Percentiles rank a stretch among this genome's conserved stretches.
Evolutionary conservation across 2,888 invertebrate genomes (phyloP).

Genomic region (Epirrhoe tristata): DNA sequence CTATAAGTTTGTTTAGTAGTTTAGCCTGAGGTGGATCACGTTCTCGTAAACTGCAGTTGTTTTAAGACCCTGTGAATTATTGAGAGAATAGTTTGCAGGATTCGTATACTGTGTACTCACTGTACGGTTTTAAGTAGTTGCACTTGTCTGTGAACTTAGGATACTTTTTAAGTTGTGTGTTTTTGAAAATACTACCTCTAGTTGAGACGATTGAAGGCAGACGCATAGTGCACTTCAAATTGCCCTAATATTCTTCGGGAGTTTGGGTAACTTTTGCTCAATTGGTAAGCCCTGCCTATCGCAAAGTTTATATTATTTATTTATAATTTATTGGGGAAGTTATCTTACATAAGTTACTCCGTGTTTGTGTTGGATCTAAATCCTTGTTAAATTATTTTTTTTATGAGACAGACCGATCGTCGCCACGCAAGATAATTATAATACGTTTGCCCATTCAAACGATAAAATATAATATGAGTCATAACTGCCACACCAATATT

Average conservation of each 20-base stretch:
- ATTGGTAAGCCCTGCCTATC: no score
- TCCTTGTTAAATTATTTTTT: background rate
- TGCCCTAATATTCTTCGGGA: no score
- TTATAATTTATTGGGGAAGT: no score
- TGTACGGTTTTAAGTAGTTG: constrained; percentile 14
- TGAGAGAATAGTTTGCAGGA: constrained; percentile 30
- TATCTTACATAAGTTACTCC: no score
- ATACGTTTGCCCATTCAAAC: constrained; percentile 29
- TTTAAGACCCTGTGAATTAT: constrained; percentile 41
- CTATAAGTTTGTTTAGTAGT: constrained; percentile 22
- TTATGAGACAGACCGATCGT: constrained; percentile 9
- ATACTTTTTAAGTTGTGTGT: background rate
- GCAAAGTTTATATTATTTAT: no score
- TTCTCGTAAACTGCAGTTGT: constrained; percentile 38
- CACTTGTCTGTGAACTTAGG: background rate
- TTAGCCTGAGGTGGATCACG: constrained; percentile 30
- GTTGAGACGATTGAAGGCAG: background rate
- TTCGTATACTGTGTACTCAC: constrained; percentile 21
- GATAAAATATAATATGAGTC: constrained; percentile 32
- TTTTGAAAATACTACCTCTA: background rate
- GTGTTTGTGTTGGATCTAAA: background rate
- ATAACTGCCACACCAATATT: constrained; percentile 29
- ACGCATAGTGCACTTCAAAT: background rate
- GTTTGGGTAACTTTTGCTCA: no score
- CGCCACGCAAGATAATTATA: constrained; percentile 18